Evolutionary conservation across 2,113 vertebrate genomes (phyloP), one percentile per base, ranked within the genome.

Genomic region (Formicarius rufipectus): DNA sequence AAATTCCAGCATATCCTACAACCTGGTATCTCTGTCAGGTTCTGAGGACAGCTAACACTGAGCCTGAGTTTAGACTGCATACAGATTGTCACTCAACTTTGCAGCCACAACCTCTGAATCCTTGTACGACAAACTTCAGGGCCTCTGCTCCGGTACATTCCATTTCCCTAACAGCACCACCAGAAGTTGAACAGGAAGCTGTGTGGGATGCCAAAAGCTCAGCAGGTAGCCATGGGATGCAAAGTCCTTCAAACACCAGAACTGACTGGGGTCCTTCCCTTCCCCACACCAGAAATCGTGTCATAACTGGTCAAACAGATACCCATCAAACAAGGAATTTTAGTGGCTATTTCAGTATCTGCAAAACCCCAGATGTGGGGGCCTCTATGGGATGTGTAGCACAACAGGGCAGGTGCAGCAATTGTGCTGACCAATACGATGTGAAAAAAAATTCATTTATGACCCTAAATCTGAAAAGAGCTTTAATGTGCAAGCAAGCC

Each of bases 251-350:
- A 33, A 78, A 68, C 14, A 50, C 6, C 30, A 47, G 52, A 12
- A 52, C 15, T 0, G 0, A 14, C 49, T 40, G 19, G 15, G 2
- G 6, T 58, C 13, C 22, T 16, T 40, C 37, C 55, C n/a, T 59
- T 84, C 39, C 30, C n/a, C 62, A 55, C 24, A n/a, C 12, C 44
- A 75, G 44, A 75, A 62, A 47, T 25, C 1, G 0, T 35, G 18
- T n/a, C 30, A 69, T 37, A 74, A 78, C 37, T 52, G 25, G 37
- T 33, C 60, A 83, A 87, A 74, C 3, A 44, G n/a, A 37, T 63
- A 49, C 15, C 9, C 33, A 73, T 37, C 33, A 56, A 55, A 10
- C 33, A 79, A 74, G 42, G 15, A 17, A 40, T 59, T 66, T 84
- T 27, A 52, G 67, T 25, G 19, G 25, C 25, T 75, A 12, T 33